phyloP scores from a whole-genome alignment of 2,888 invertebrate genomes.

The Tupiocoris notatus region DNA sequence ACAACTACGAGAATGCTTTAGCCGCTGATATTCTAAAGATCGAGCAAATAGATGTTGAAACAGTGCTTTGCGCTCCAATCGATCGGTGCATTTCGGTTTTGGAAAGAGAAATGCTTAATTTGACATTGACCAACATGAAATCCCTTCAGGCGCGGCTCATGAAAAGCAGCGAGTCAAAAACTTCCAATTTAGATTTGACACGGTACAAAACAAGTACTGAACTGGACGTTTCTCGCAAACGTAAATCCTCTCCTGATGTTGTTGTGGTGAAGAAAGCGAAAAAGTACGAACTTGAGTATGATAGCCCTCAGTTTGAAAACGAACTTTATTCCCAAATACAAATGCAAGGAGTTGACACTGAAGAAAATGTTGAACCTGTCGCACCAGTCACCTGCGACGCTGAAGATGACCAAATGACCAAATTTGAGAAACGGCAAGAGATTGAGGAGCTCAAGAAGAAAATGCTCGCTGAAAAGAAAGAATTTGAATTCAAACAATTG shows the following conservation, averaged over 20 bases:
- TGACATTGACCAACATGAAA: conserved; percentile 6
- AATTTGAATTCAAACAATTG: conserved; percentile 11
- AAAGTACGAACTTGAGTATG: neutral
- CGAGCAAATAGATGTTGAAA: neutral
- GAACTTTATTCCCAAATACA: conserved; percentile 21
- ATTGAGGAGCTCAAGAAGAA: conserved; percentile 25
- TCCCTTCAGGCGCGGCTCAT: neutral
- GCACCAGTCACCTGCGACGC: neutral
- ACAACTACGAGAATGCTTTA: neutral
- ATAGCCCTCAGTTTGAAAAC: conserved; percentile 21
- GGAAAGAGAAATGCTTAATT: conserved; percentile 17
- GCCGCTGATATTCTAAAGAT: neutral
- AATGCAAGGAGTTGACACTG: neutral
- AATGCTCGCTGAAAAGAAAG: conserved; percentile 26
- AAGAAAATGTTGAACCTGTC: neutral
- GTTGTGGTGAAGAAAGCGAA: neutral
- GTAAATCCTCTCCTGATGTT: conserved; percentile 11
- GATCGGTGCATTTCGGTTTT: conserved; percentile 2
- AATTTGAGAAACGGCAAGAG: conserved; percentile 35
- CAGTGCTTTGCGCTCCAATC: conserved; percentile 11
- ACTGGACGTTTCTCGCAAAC: neutral
- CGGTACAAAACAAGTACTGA: conserved; percentile 3
- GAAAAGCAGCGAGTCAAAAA: neutral
- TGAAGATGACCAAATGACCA: conserved; percentile 28
- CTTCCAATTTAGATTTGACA: conserved; percentile 22